phyloP scores from a whole-genome alignment of 1,140 invertebrate species.

The Aphelinus certus region DNA sequence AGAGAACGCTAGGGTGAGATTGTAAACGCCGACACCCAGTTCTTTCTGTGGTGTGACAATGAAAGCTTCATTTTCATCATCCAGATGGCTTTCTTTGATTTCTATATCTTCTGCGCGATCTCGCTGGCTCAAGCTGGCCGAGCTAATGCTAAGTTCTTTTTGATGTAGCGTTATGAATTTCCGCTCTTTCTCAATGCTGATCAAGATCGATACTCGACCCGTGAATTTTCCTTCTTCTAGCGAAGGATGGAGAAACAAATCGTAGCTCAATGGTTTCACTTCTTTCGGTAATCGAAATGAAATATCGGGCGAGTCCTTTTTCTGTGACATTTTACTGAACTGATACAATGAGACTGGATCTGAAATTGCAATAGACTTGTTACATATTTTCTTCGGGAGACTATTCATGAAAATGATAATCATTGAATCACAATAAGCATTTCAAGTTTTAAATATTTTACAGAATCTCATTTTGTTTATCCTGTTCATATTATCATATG shows the following conservation, averaged over 20 bases:
- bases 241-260: constrained; percentile 79
- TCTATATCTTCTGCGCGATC: constrained; percentile 51
- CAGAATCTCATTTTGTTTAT: too few relatives aligned
- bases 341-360: too few relatives aligned
- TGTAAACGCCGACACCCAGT: constrained; percentile 70
- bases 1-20: constrained; percentile 73
- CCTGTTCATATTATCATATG: too few relatives aligned
- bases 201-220: constrained; percentile 77
- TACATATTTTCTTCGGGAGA: too few relatives aligned
- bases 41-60: constrained; percentile 68
- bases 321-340: too few relatives aligned
- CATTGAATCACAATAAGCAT: too few relatives aligned
- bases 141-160: constrained; percentile 70
- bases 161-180: constrained; percentile 76
- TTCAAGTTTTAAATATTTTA: too few relatives aligned
- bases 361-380: too few relatives aligned
- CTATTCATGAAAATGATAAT: too few relatives aligned
- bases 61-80: constrained; percentile 72
- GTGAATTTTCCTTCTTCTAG: constrained; percentile 74
- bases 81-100: constrained; percentile 54
- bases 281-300: constrained; percentile 70
- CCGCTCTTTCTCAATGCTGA: constrained; percentile 69
- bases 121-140: constrained; percentile 55
- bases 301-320: too few relatives aligned
- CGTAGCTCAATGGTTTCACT: constrained; percentile 78